Conservation (phyloP, 2,113 vertebrate species). For the Campylomormyrus numenius region DNA sequence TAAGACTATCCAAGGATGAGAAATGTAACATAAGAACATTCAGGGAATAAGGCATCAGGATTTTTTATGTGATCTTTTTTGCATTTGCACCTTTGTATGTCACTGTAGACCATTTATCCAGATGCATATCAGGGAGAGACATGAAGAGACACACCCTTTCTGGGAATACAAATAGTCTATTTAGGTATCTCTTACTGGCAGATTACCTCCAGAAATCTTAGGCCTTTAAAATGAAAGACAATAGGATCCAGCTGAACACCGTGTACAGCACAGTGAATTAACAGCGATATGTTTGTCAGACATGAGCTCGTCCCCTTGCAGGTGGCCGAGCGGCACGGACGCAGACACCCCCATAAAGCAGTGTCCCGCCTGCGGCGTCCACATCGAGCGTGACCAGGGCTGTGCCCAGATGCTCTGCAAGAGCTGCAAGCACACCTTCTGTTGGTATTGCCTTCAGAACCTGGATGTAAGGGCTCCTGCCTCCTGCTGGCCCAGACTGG, state of each 20-base stretch:
- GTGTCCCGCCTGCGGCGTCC: conserved; percentile 82
- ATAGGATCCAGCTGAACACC: background rate
- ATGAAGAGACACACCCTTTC: background rate
- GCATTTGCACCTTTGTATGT: background rate
- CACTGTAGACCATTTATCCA: background rate
- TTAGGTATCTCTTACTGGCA: background rate
- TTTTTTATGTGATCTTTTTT: background rate
- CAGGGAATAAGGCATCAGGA: background rate
- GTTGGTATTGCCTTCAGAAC: conserved; percentile 96
- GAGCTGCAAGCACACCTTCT: conserved; percentile 95
- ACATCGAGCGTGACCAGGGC: conserved; percentile 91
- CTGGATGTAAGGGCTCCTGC: conserved; percentile 74
- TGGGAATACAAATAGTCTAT: background rate
- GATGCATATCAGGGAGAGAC: background rate
- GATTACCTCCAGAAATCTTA: background rate
- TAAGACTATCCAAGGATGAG: background rate
- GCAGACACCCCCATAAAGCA: conserved; percentile 78
- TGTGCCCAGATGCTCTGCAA: conserved; percentile 99
- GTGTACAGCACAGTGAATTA: background rate
- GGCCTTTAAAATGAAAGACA: background rate
- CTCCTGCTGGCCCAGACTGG: background rate
- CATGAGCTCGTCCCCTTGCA: conserved; percentile 35
- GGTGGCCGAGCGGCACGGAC: conserved; percentile 51
- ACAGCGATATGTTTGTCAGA: background rate
- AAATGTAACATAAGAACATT: background rate